Evolutionary conservation across 2,888 invertebrate species (phyloP).

Genomic region (Lottia scabra): DNA sequence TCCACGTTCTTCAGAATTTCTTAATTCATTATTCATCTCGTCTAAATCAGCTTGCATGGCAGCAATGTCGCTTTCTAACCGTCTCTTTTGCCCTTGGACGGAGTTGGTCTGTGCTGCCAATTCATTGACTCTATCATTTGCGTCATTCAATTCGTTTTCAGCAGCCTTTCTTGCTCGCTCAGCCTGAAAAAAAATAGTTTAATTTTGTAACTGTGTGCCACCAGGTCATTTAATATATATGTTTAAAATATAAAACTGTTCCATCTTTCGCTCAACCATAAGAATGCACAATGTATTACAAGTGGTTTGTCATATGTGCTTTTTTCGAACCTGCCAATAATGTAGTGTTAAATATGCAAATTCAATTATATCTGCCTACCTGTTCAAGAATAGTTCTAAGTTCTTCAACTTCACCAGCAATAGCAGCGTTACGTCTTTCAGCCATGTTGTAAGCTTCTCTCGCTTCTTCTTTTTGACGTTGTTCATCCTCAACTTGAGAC

Average conservation of each 20-base stretch:
- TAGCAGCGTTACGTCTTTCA: conserved; percentile 95
- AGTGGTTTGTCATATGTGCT: too few relatives aligned
- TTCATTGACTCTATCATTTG: conserved; percentile 97
- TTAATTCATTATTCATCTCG: conserved; percentile 97
- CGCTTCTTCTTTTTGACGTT: conserved; percentile 95
- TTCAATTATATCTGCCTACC: conserved; percentile 65
- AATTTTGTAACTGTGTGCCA: too few relatives aligned
- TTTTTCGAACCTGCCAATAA: too few relatives aligned
- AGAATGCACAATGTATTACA: too few relatives aligned
- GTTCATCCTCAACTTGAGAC: conserved; percentile 95
- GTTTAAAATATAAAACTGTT: too few relatives aligned
- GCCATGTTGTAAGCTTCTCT: conserved; percentile 96
- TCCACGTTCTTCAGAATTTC: conserved; percentile 90
- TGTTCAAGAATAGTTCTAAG: conserved; percentile 90
- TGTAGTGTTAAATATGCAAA: too few relatives aligned
- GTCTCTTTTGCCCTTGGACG: conserved; percentile 96
- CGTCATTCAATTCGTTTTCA: conserved; percentile 95
- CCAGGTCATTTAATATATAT: too few relatives aligned
- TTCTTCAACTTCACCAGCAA: conserved; percentile 98
- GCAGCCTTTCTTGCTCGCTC: conserved; percentile 97
- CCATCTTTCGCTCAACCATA: too few relatives aligned
- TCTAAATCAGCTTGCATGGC: conserved; percentile 98
- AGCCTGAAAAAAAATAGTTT: conserved; percentile 71
- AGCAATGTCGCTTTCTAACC: conserved; percentile 97
- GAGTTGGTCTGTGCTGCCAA: conserved; percentile 92